Evolutionary conservation across 2,888 invertebrate species (phyloP), one percentile per base, ranked within the genome.

Genomic region (Catotricha subobsoleta): DNA sequence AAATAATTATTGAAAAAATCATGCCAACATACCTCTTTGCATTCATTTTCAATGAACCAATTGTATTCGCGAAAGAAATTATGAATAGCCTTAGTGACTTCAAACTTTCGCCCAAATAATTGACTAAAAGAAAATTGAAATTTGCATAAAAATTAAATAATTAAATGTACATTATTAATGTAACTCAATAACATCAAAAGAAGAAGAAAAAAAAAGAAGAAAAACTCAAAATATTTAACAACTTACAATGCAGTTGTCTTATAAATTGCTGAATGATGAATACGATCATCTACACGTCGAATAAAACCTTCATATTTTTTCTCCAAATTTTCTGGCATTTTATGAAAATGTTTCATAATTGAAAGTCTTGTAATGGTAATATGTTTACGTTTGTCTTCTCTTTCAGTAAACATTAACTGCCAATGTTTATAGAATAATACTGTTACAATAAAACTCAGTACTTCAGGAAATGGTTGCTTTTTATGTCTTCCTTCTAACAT

Each of bases 371-470:
- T 21, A 9, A 20, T 34, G 4, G n/a, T 2, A 3, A 3, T 19
- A 10, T 21, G 34, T 5, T 21, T 20, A 3, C 7, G 12, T 20
- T 2, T 20, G 8, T 34, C 34, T 5, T 12, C n/a, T n/a, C 6
- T 12, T 5, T 9, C n/a, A 9, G 34, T 34, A 8, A 19, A 34
- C 21, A 34, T 34, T 5, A 3, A 13, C 12, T 21, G 12, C 34
- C 34, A 34, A 21, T 34, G 34, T n/a, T 34, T 34, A 10, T 34
- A 34, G 9, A 34, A 34, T n/a, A 34, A n/a, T n/a, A 34, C 34
- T 21, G 34, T 13, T 20, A 34, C 6, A 3, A 33, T 33, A 19
- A 19, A 19, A 10, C 2, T 21, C 34, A 34, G 8, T 3, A 34
- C 5, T 33, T 18, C 19, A 2, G 33, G 33, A n/a, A 3, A 3